These are phyloP conservation scores for Coregonus clupeaformis DNA, from an alignment of 2,113 vertebrate genomes.

Conservation along the genomic window DNA sequence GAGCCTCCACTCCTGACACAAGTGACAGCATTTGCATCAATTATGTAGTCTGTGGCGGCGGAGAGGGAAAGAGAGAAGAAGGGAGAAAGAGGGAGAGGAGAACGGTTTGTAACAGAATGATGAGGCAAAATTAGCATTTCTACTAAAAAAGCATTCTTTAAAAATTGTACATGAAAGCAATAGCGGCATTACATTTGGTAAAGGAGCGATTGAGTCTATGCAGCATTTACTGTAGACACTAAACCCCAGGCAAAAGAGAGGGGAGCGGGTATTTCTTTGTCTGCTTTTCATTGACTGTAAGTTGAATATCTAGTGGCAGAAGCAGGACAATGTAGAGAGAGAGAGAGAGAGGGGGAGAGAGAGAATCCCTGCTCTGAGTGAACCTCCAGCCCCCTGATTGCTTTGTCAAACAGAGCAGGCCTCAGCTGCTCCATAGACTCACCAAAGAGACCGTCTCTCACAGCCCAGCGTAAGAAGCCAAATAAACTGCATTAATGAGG, in stretches of 20 bases:
- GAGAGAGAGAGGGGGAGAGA: neutral
- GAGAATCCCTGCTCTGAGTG: slow-evolving; percentile 10
- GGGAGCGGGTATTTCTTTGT: slow-evolving; percentile 64
- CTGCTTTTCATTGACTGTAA: slow-evolving; percentile 53
- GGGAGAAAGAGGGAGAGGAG: slow-evolving; percentile 30
- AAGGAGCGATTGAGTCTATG: slow-evolving; percentile 49
- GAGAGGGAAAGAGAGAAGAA: slow-evolving; percentile 68
- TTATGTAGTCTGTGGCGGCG: slow-evolving; percentile 89
- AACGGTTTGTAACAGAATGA: slow-evolving; percentile 68
- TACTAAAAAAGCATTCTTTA: slow-evolving; percentile 66
- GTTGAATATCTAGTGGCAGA: slow-evolving; percentile 50
- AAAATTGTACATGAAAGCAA: slow-evolving; percentile 77
- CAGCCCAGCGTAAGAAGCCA: slow-evolving; percentile 6
- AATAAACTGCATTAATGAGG: slow-evolving; percentile 31
- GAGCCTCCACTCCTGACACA: slow-evolving; percentile 79
- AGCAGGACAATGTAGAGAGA: slow-evolving; percentile 40
- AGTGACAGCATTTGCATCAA: slow-evolving; percentile 90
- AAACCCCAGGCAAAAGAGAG: slow-evolving; percentile 61
- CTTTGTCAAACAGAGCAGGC: slow-evolving; percentile 7
- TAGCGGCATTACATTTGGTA: slow-evolving; percentile 55
- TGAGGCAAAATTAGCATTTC: slow-evolving; percentile 64
- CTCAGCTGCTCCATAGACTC: slow-evolving; percentile 2
- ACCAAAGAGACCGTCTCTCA: slow-evolving; percentile 11
- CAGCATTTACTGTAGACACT: slow-evolving; percentile 58
- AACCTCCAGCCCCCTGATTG: slow-evolving; percentile 24